Percentiles rank a stretch among this genome's conserved stretches.
phyloP scores from a whole-genome alignment of 2,113 vertebrate species.

The Holacanthus passer region DNA sequence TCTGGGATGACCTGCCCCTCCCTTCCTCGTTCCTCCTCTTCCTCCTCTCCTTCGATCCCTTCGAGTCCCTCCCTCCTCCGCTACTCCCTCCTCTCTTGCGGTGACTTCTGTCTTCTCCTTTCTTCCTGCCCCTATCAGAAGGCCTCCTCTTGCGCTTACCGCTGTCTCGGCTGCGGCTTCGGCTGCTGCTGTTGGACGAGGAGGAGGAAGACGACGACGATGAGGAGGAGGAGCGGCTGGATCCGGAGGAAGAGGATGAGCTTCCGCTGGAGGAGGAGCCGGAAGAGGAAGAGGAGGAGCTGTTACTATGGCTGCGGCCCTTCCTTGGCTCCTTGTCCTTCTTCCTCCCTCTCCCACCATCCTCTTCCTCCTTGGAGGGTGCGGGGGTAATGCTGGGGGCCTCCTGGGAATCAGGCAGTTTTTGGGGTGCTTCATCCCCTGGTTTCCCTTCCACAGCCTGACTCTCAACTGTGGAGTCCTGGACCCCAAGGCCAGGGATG shows the following conservation, averaged over 20 bases:
- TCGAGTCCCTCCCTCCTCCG: constrained; percentile 84
- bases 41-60: constrained; percentile 93
- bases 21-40: constrained; percentile 93
- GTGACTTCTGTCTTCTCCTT: constrained; percentile 89
- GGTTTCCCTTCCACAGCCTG: constrained; percentile 16
- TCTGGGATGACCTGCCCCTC: constrained; percentile 87
- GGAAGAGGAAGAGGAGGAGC: constrained; percentile 81
- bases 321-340: constrained; percentile 86
- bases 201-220: constrained; percentile 88
- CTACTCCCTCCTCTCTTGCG: constrained; percentile 91
- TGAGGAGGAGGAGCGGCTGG: constrained; percentile 89
- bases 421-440: constrained; percentile 8
- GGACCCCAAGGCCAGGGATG: not conserved
- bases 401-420: constrained; percentile 22
- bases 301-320: constrained; percentile 86
- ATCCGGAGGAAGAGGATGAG: constrained; percentile 86
- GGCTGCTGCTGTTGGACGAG: constrained; percentile 89
- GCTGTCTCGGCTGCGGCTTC: constrained; percentile 86
- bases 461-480: constrained; percentile 7
- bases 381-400: not conserved
- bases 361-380: constrained; percentile 35
- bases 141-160: constrained; percentile 89
- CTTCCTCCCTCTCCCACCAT: constrained; percentile 63
- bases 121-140: constrained; percentile 83
- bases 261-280: constrained; percentile 91